Conservation (phyloP, 1,140 invertebrate genomes). For the Hydropsyche tenuis region DNA sequence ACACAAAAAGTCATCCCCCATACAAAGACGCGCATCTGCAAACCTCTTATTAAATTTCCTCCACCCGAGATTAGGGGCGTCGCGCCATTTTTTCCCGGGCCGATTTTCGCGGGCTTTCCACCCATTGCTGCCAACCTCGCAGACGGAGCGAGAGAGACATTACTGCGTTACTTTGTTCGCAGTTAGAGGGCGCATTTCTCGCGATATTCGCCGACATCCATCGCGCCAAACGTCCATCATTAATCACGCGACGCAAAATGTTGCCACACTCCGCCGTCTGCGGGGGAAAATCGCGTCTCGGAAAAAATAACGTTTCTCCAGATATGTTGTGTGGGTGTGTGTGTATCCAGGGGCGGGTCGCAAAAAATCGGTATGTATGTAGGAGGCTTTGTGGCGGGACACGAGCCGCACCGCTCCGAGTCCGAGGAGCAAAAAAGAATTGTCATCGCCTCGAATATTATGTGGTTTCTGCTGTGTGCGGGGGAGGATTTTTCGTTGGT, state of each 20-base stretch:
- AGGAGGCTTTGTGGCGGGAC: conserved; percentile 6
- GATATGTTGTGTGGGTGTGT: not conserved
- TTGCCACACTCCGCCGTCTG: conserved; percentile 37
- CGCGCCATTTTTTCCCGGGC: conserved; percentile 17
- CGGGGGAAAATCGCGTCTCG: too few species aligned
- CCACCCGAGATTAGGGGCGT: conserved; percentile 17
- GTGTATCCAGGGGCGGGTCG: not conserved
- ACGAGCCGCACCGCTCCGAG: conserved; percentile 12
- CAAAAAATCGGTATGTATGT: conserved; percentile 44
- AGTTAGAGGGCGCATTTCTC: conserved; percentile 35
- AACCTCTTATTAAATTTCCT: conserved; percentile 30
- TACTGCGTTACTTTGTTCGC: conserved; percentile 33
- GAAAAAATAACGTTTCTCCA: conserved; percentile 38
- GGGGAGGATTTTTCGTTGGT: conserved; percentile 29
- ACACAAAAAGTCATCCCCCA: too few species aligned
- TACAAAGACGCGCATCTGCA: too few species aligned
- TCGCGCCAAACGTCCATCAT: conserved; percentile 49
- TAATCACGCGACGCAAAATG: conserved; percentile 50
- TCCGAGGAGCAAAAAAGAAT: conserved; percentile 44
- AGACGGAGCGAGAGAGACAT: not conserved
- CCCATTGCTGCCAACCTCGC: too few species aligned
- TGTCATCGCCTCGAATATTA: conserved; percentile 48
- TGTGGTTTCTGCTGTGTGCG: conserved; percentile 27
- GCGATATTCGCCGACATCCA: conserved; percentile 43
- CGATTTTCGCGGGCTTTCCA: too few species aligned